Base-by-base conservation (phyloP, 23 tunicate species). In the Botrylloides violaceus region DNA sequence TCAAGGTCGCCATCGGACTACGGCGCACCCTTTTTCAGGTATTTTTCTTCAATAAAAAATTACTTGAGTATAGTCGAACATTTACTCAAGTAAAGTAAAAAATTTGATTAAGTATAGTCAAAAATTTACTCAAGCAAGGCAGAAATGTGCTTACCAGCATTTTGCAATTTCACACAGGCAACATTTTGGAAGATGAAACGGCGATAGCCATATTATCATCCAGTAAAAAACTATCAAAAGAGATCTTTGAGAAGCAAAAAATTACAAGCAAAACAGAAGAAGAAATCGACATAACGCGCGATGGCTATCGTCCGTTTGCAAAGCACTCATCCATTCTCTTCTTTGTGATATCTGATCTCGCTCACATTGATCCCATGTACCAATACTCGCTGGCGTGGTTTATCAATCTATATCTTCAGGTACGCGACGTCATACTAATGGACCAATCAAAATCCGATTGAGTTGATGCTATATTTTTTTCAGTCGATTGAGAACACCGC, bases 311-410 rank as follows among this genome's bases (percentile, higher is more conserved):
- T 36, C 95, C 95, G 9, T 84, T 87, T 9, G 95, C 95, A 6
- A 57, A 74, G 26, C 95, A 87, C 49, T 87, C 95, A 20, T 87
- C 95, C 12, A 80, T 87, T 31, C 76, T 87, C n/a, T 87, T 87
- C 58, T 87, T 87, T 38, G 95, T 87, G 34, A 87, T 87, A 7
- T 87, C 95, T 0, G 95, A 87, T 48, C 79, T 87, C n/a, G 95
- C 95, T 3, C 47, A 87, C 61, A 87, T 87, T 29, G 95, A 87
- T 36, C 95, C 95, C 29, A 87, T 87, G 95, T 87, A 87, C 53
- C 95, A 87, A 60, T 87, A 87, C 70, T 87, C 95, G 2, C 71
- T 87, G 3, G 73, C 70, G 34, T 87, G 95, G 95, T 87, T 87
- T 34, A 87, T 87, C 59, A 80, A 87, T 34, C 79, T 87, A 3